These are phyloP conservation scores for Simalia tracyae DNA, from an alignment of 2,797 vertebrate genomes.

Conservation along the genomic window DNA sequence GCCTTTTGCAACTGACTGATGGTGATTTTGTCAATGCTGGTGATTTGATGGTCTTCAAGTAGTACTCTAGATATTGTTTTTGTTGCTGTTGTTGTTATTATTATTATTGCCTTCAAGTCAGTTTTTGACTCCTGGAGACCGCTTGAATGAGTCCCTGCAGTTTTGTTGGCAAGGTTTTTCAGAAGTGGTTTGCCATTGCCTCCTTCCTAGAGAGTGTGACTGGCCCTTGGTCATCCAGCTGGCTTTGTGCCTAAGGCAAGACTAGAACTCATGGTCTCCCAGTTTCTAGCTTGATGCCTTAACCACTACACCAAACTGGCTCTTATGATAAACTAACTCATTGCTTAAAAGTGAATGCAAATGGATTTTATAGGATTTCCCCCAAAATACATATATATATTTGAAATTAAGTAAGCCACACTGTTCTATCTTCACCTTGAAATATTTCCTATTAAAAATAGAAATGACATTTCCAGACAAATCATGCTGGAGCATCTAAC, in stretches of 20 bases:
- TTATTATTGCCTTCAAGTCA: background rate
- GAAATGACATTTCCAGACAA: conserved; percentile 38
- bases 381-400: background rate
- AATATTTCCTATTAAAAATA: conserved; percentile 46
- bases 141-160: background rate
- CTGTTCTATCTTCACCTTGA: conserved; percentile 40
- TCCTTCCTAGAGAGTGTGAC: background rate
- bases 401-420: background rate
- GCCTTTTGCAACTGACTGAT: no score
- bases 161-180: background rate
- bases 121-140: background rate
- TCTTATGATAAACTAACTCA: conserved; percentile 10
- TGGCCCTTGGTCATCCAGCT: background rate
- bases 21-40: no score
- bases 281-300: background rate
- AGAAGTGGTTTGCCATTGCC: background rate
- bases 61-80: no score
- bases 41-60: no score
- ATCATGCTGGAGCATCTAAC: background rate
- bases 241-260: background rate
- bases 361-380: conserved; percentile 34
- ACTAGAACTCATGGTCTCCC: background rate
- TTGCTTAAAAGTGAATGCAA: conserved; percentile 7
- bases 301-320: background rate
- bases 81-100: background rate